These are phyloP conservation scores for Rhagologus leucostigma DNA, from an alignment of 2,113 vertebrate species.

Conservation along the genomic window DNA sequence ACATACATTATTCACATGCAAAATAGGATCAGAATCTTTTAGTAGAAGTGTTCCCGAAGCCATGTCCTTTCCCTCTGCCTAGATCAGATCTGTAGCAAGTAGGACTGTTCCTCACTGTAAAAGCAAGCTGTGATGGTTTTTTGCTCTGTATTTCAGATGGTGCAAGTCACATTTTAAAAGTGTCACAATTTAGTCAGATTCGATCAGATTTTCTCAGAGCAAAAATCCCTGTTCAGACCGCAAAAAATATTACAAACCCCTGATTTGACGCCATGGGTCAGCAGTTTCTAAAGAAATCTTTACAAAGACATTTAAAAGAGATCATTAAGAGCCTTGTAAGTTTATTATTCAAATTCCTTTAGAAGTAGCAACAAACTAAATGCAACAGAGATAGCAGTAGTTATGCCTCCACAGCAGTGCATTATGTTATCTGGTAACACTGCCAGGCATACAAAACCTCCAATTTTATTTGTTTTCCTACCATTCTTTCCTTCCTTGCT, in stretches of 20 bases:
- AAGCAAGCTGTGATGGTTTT: background rate
- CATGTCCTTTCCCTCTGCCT: background rate
- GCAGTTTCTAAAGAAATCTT: background rate
- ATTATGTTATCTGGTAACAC: background rate
- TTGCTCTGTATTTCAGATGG: background rate
- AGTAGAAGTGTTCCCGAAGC: background rate
- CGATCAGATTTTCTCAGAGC: background rate
- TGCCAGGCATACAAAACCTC: background rate
- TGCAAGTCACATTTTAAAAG: background rate
- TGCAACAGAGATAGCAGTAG: background rate
- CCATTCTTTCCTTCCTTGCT: background rate
- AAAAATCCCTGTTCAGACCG: background rate
- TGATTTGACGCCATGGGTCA: background rate
- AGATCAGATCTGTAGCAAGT: background rate
- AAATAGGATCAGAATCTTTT: slow-evolving; percentile 40
- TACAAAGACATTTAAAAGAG: background rate
- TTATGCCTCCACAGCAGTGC: background rate
- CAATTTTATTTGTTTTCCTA: background rate
- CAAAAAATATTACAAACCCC: background rate
- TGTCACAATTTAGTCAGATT: background rate
- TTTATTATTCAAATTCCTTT: background rate
- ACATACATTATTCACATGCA: slow-evolving; percentile 19
- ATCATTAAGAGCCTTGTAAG: background rate
- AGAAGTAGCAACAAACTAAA: background rate
- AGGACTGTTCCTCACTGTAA: accelerated